Percentiles rank a stretch among this genome's conserved stretches.
These are phyloP conservation scores for Drosophila nikananu DNA, from an alignment of 1,140 invertebrate genomes.

Conservation along the genomic window DNA sequence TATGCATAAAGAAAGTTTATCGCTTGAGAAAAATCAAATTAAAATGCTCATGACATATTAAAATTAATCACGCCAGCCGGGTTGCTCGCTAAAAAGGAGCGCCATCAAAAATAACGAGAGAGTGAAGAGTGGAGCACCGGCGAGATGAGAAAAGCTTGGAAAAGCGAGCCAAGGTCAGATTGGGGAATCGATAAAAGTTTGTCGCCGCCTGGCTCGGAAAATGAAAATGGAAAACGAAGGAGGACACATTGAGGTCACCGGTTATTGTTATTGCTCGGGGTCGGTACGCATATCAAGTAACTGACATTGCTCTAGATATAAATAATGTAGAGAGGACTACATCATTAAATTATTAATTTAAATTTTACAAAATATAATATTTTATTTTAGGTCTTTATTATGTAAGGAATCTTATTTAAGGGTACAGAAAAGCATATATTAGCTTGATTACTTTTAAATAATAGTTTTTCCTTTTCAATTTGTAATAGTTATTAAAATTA, in stretches of 20 bases:
- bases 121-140: conserved; percentile 14
- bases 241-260: conserved; percentile 47
- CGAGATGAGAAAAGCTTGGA: conserved; percentile 18
- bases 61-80: conserved; percentile 35
- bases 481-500: no score
- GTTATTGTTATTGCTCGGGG: conserved; percentile 26
- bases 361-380: background rate
- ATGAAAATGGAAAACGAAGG: conserved; percentile 26
- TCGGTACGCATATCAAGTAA: conserved; percentile 25
- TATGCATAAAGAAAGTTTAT: conserved; percentile 52
- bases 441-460: background rate
- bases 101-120: conserved; percentile 24
- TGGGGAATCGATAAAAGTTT: conserved; percentile 62
- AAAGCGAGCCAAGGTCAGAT: conserved; percentile 51
- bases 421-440: background rate
- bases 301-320: conserved; percentile 29
- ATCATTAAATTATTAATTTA: background rate
- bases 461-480: background rate
- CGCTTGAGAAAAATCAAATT: conserved; percentile 42
- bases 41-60: conserved; percentile 45
- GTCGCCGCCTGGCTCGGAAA: conserved; percentile 33
- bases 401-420: background rate
- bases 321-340: background rate
- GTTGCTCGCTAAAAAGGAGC: conserved; percentile 16
- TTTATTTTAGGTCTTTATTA: background rate